Base-by-base conservation (phyloP, 2,888 invertebrate genomes). In the Brachylomia viminalis region DNA sequence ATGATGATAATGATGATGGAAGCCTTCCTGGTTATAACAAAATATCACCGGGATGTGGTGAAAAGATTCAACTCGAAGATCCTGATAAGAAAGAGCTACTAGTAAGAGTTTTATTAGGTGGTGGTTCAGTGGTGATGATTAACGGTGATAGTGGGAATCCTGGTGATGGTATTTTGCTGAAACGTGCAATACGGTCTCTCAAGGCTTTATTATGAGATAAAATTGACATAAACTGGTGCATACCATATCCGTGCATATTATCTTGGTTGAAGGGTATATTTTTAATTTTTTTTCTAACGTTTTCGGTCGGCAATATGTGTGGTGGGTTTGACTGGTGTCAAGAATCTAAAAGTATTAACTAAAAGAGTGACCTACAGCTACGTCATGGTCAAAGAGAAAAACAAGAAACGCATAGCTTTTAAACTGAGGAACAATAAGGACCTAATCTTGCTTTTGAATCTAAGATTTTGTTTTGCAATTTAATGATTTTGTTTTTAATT, bases 61-160 rank as follows among this genome's bases (percentile, higher is more conserved):
- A 94, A 47, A 88, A 92, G 45, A 95, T 96, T 79, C 95, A 96
- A 62, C 79, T 96, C 33, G 96, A 96, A 84, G 93, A 96, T 87
- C 94, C 94, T 2, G 83, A 93, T 79, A 96, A 96, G 71, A 96
- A 92, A 78, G 96, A 96, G 71, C 75, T 91, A 15, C 90, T 96
- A 74, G 96, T 96, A 95, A 93, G 95, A 87, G 5, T 69, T 78
- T 77, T 66, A 30, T 33, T 52, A 38, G 69, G 61, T 73, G 77
- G 38, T 80, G 65, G 62, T 38, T 23, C 33, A 45, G 30, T 49
- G 86, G 85, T 90, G 88, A 49, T 86, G 85, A 86, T 80, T 59
- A 66, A 77, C 17, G 69, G 61, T 79, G 64, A 59, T 45, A 72
- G 65, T 49, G 38, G 27, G 47, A 17, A 15, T 27, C 33, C 8